Percentiles rank a stretch among this genome's conserved stretches.
phyloP scores from a whole-genome alignment of 2,797 vertebrate species.

The Podargus strigoides region DNA sequence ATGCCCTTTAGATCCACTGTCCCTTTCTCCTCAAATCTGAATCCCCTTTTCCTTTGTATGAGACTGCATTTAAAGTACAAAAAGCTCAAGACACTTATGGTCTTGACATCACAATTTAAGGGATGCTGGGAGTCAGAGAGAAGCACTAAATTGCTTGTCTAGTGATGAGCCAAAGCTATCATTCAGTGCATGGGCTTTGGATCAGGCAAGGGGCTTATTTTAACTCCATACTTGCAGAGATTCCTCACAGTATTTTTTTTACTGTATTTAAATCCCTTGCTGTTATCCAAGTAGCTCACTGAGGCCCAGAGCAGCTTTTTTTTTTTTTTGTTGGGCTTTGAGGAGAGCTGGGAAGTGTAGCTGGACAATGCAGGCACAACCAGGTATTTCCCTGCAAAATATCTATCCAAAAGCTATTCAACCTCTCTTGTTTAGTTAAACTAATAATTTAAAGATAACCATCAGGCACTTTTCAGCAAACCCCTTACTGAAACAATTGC shows the following conservation, averaged over 20 bases:
- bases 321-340: background rate
- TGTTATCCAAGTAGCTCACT: background rate
- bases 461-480: constrained; percentile 62
- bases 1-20: background rate
- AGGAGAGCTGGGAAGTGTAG: background rate
- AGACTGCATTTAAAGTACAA: background rate
- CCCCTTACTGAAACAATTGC: constrained; percentile 58
- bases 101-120: background rate
- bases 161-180: background rate
- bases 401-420: background rate
- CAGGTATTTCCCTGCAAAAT: constrained; percentile 22
- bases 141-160: background rate
- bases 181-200: background rate
- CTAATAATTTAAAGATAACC: constrained; percentile 51
- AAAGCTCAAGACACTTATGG: background rate
- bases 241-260: background rate
- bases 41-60: background rate
- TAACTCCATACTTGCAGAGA: background rate
- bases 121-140: background rate
- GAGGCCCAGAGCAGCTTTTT: background rate
- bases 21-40: background rate
- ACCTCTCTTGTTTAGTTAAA: background rate
- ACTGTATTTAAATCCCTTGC: background rate
- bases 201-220: background rate
- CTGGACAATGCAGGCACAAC: background rate